Conservation (phyloP, 2,113 vertebrate genomes). For the Leptobrachium ailaonicum region DNA sequence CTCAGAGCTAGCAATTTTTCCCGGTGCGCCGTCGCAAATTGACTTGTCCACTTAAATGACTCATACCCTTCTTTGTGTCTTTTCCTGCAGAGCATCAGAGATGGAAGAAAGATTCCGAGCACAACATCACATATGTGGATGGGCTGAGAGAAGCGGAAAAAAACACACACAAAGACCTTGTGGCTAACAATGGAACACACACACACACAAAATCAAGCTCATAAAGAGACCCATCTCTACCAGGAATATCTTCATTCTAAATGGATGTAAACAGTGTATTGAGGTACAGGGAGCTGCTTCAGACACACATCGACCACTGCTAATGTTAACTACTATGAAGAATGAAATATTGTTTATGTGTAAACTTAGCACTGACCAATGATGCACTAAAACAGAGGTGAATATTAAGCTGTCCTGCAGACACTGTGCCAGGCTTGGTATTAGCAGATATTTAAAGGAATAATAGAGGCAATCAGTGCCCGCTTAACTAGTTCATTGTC, state of each 20-base stretch:
- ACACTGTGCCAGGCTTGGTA: neutral
- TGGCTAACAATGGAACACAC: neutral
- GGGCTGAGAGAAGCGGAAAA: neutral
- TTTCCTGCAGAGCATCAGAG: neutral
- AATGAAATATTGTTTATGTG: too few relatives aligned
- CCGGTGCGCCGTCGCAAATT: neutral
- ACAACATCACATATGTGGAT: slow-evolving; percentile 1
- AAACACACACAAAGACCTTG: neutral
- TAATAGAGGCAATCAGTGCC: neutral
- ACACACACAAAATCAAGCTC: neutral
- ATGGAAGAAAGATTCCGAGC: slow-evolving; percentile 5
- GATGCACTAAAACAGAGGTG: neutral
- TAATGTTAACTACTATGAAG: too few relatives aligned
- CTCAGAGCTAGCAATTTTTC: slow-evolving; percentile 16
- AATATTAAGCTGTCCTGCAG: neutral
- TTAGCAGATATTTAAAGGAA: neutral
- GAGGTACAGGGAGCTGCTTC: too few relatives aligned
- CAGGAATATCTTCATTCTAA: slow-evolving; percentile 7
- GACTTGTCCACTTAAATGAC: slow-evolving; percentile 37
- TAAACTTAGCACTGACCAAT: neutral
- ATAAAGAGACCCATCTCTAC: neutral
- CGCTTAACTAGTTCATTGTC: neutral
- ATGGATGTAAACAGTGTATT: neutral
- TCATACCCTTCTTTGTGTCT: neutral
- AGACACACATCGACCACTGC: too few relatives aligned